These are phyloP conservation scores for Peromyscus attwateri DNA, from an alignment of 2,797 vertebrate species.

Conservation along the genomic window DNA sequence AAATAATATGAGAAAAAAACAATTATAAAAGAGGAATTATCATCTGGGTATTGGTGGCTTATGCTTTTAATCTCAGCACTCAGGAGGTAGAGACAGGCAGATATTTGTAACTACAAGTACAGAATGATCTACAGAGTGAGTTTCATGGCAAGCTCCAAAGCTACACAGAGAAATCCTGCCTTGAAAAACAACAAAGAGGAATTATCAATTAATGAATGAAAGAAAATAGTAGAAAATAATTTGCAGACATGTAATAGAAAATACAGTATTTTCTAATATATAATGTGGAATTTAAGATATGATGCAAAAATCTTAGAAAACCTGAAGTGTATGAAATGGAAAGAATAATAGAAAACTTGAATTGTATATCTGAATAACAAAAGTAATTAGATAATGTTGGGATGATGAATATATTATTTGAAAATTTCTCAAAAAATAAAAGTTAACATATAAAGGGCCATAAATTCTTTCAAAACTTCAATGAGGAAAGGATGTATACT, in stretches of 20 bases:
- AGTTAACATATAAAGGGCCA: not conserved
- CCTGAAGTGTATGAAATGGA: not conserved
- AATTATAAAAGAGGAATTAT: not conserved
- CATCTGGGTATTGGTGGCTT: too few relatives aligned
- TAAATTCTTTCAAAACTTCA: not conserved
- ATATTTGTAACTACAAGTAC: too few relatives aligned
- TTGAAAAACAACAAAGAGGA: not conserved
- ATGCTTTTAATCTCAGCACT: too few relatives aligned
- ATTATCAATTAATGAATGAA: not conserved
- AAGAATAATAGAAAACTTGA: conserved; percentile 1
- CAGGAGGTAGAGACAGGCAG: too few relatives aligned
- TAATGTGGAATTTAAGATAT: not conserved
- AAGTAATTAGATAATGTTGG: not conserved
- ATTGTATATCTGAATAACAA: not conserved
- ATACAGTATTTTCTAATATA: not conserved
- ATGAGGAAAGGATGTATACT: not conserved
- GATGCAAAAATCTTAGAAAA: not conserved
- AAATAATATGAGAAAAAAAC: not conserved
- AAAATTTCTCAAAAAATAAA: not conserved
- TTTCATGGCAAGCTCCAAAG: too few relatives aligned
- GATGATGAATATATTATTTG: not conserved
- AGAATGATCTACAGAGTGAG: too few relatives aligned
- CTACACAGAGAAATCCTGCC: too few relatives aligned
- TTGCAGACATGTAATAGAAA: not conserved
- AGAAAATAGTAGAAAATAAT: not conserved